Percentiles rank a stretch among this genome's conserved stretches.
These are phyloP conservation scores for Cremastobaeus sp. DNA, from an alignment of 2,888 invertebrate species.

Conservation along the genomic window DNA sequence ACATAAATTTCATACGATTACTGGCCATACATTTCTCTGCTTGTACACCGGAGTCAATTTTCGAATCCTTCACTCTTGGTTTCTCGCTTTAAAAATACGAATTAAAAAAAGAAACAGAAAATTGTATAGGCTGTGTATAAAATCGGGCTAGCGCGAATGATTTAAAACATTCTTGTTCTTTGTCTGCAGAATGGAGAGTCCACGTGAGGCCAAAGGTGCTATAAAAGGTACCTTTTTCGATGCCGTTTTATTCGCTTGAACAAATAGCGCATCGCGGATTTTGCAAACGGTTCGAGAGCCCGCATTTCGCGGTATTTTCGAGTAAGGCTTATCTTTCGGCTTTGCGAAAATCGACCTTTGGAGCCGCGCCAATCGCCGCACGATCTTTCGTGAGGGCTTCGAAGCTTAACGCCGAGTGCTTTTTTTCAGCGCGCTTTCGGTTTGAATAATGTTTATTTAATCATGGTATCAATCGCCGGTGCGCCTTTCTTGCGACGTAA, in stretches of 20 bases:
- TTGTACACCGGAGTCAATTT: neutral
- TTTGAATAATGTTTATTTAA: slow-evolving; percentile 61
- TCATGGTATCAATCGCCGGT: slow-evolving; percentile 54
- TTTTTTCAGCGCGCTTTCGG: slow-evolving; percentile 52
- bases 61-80: neutral
- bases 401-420: slow-evolving; percentile 54
- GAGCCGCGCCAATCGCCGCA: slow-evolving; percentile 57
- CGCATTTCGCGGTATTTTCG: slow-evolving; percentile 61
- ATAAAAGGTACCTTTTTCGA: slow-evolving; percentile 44
- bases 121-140: slow-evolving; percentile 1
- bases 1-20: too few relatives aligned
- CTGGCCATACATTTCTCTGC: neutral
- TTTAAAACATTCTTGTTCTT: slow-evolving; percentile 37
- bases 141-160: slow-evolving; percentile 11
- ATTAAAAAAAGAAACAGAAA: slow-evolving; percentile 2
- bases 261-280: slow-evolving; percentile 56
- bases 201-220: slow-evolving; percentile 45
- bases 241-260: slow-evolving; percentile 48
- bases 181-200: slow-evolving; percentile 18
- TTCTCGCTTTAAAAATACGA: neutral
- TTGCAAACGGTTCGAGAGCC: slow-evolving; percentile 57
- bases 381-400: slow-evolving; percentile 60
- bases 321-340: slow-evolving; percentile 59
- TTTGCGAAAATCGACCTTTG: slow-evolving; percentile 61
- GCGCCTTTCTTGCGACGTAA: slow-evolving; percentile 30